Base-by-base conservation (phyloP, 1,140 invertebrate genomes). In the Diachasma alloeum region DNA sequence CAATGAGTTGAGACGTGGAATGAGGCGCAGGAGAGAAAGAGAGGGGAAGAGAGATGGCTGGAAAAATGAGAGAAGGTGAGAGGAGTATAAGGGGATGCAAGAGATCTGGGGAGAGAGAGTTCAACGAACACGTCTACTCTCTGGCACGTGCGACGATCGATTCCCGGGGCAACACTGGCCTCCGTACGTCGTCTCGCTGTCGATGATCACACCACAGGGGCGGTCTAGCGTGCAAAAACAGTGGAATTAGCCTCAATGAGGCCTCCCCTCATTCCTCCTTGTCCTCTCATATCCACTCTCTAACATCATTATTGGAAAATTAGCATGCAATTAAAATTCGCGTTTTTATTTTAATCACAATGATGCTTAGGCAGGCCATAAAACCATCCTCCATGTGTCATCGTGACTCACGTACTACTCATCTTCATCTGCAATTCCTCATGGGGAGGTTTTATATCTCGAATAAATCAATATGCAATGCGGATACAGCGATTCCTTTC, bases 91-190 rank as follows among this genome's bases (percentile, higher is more conserved):
- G 24, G 31, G 31, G 48, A 56, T 17, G 71, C 31, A 56, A 37
- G 42, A 70, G 15, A 48, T 39, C 8, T 26, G 31, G 59, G 63
- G 13, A 36, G 22, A 46, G 19, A 31, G 72, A 74, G 67, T 74
- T 63, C 59, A 73, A 73, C 66, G 72, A 74, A 73, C 76, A 78
- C 44, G 63, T 74, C 44, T 66, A 37, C 53, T 69, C 44, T 46
- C 59, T 69, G 48, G 72, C 66, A 74, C 71, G 72, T 78, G 75
- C 75, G 75, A 77, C 67, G 39, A 76, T 79, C 75, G 74, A 77
- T 76, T 74, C 59, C 17, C 70, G 36, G 48, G 26, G 42, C 72
- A 53, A 63, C 26, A 56, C 42, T 70, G 24, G 36, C 72, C 67
- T 70, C 71, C 44, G 69, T 72, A 39, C 36, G 48, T 76, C 53